phyloP scores from a whole-genome alignment of 2,888 invertebrate genomes.

The Schizaphis graminum region DNA sequence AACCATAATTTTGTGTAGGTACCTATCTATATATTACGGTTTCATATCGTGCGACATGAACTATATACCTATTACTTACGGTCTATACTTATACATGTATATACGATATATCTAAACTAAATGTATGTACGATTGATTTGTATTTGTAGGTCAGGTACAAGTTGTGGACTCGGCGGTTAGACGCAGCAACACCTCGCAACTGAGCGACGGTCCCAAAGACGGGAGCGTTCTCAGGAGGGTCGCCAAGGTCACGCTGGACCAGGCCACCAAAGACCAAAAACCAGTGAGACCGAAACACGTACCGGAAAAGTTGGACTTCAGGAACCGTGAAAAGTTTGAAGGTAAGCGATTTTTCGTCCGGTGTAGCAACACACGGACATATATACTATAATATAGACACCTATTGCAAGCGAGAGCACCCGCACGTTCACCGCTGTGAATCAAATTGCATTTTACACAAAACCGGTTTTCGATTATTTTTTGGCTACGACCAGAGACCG shows the following conservation, averaged over 20 bases:
- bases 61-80: background rate
- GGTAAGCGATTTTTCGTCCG: conserved; percentile 74
- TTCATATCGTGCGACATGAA: background rate
- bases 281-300: conserved; percentile 82
- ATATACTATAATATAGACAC: background rate
- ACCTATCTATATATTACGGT: background rate
- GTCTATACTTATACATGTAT: background rate
- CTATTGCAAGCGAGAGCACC: background rate
- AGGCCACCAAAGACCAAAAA: conserved; percentile 78
- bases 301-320: conserved; percentile 86
- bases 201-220: conserved; percentile 62
- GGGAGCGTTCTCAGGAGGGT: conserved; percentile 84
- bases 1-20: background rate
- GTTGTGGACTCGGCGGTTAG: conserved; percentile 39
- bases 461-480: conserved; percentile 64
- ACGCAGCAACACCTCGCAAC: conserved; percentile 43
- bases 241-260: conserved; percentile 84
- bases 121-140: background rate
- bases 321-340: conserved; percentile 92
- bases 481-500: conserved; percentile 26
- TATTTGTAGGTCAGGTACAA: conserved; percentile 53
- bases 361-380: background rate
- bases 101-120: background rate
- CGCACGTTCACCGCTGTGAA: conserved; percentile 19
- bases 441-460: conserved; percentile 58